Conservation (phyloP, 2,888 invertebrate genomes). For the Tetranychus piercei region DNA sequence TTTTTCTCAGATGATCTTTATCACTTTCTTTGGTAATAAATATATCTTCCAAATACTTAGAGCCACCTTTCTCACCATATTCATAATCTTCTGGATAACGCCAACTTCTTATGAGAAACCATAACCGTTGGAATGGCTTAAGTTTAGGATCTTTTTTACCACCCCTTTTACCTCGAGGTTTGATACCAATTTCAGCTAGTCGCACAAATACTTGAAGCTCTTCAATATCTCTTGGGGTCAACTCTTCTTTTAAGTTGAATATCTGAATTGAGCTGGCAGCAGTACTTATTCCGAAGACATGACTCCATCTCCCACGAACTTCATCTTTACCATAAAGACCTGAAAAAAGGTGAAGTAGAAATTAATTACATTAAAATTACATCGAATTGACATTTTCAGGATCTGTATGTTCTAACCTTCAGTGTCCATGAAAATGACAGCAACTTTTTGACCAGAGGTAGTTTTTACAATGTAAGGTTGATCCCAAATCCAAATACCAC, state of each 20-base stretch:
- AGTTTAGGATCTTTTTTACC: background rate
- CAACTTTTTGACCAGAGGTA: background rate
- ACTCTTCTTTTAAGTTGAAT: conserved; percentile 7
- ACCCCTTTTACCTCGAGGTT: background rate
- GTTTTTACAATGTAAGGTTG: background rate
- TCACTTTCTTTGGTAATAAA: conserved; percentile 2
- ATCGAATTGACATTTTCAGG: background rate
- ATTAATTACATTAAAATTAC: background rate
- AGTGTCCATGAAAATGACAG: conserved; percentile 4
- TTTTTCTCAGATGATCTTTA: conserved; percentile 2
- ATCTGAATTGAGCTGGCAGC: conserved; percentile 8
- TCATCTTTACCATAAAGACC: conserved; percentile 11
- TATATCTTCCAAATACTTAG: background rate
- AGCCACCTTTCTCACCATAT: conserved; percentile 27
- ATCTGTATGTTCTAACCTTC: background rate
- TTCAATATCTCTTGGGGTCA: conserved; percentile 9
- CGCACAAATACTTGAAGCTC: conserved; percentile 1
- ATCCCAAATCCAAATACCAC: conserved; percentile 8
- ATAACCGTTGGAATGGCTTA: conserved; percentile 2
- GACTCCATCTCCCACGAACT: background rate
- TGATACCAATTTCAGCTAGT: background rate
- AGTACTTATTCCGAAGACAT: conserved; percentile 8
- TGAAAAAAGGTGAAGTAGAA: background rate
- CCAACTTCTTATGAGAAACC: conserved; percentile 27
- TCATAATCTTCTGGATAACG: conserved; percentile 30